These are phyloP conservation scores for Sinocyclocheilus rhinocerous DNA, from an alignment of 2,113 vertebrate genomes.

Conservation along the genomic window DNA sequence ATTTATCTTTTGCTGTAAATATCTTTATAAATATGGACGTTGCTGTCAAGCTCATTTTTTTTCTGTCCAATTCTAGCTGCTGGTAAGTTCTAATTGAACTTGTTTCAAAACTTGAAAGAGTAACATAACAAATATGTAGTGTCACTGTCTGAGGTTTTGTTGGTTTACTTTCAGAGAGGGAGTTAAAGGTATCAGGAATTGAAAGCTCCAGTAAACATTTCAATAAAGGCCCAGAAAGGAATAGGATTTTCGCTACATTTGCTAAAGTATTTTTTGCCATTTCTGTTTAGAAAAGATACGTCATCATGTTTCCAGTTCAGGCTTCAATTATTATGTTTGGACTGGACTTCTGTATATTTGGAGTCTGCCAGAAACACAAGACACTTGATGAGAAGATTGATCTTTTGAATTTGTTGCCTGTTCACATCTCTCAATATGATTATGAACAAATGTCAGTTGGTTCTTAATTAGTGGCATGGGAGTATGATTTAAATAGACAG, in stretches of 20 bases:
- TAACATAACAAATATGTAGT: neutral
- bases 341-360: slow-evolving; percentile 1
- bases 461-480: neutral
- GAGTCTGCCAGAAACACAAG: neutral
- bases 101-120: neutral
- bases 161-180: slow-evolving; percentile 5
- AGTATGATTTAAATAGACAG: slow-evolving; percentile 18
- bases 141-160: neutral
- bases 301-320: neutral
- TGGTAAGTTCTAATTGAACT: neutral
- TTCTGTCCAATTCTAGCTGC: neutral
- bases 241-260: neutral
- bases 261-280: neutral
- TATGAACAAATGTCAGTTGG: slow-evolving; percentile 6
- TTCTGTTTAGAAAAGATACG: neutral
- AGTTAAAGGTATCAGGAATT: slow-evolving; percentile 2
- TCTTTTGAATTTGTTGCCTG: slow-evolving; percentile 18
- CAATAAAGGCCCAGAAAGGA: neutral
- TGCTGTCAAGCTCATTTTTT: neutral
- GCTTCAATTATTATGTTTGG: neutral
- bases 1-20: neutral
- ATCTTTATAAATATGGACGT: neutral
- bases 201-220: neutral
- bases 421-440: neutral
- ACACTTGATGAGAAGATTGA: neutral